Base-by-base conservation (phyloP, 2,797 vertebrate genomes). In the Phoeniculus purpureus region DNA sequence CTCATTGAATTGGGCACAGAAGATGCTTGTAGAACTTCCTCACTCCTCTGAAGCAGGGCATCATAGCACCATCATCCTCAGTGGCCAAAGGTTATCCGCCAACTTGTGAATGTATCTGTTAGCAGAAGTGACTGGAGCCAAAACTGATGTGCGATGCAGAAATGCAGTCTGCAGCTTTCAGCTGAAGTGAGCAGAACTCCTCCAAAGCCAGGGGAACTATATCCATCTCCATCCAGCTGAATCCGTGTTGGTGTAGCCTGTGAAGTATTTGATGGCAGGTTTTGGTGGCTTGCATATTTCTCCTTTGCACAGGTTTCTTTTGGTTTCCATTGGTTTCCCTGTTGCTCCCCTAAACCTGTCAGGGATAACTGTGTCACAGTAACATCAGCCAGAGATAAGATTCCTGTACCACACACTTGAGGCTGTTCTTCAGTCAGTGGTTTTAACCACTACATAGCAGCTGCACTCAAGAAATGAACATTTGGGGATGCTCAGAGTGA, bases 391-490 rank as follows among this genome's bases (percentile, higher is more conserved):
- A 65, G 61, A 82, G 75, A 77, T 65, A 91, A 81, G 58, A 31
- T 75, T 81, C 23, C 73, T 54, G 15, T 67, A 32, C 47, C 2
- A 3, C 59, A 82, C 16, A 3, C 71, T 94, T 91, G 71, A 90
- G 71, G 19, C 48, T 78, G 32, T 76, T 88, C 45, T 75, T 82
- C 37, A 45, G 64, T 54, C 71, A 15, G 1, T 89, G 51, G 18
- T 72, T 43, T 89, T 76, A 87, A 74, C 67, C 43, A 10, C 64
- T 45, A 4, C 2, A 0, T 31, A 51, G 58, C 45, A 84, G 31
- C 67, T 89, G 29, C 37, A 26, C 85, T 87, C 80, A 84, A 31
- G 60, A 87, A 91, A 86, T 58, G 91, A 83, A 66, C n/a, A 25
- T 76, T 81, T 1, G 7, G 27, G 61, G 58, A 52, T 85, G 56